Base-by-base conservation (phyloP, 1,140 invertebrate genomes). In the Homarus americanus region DNA sequence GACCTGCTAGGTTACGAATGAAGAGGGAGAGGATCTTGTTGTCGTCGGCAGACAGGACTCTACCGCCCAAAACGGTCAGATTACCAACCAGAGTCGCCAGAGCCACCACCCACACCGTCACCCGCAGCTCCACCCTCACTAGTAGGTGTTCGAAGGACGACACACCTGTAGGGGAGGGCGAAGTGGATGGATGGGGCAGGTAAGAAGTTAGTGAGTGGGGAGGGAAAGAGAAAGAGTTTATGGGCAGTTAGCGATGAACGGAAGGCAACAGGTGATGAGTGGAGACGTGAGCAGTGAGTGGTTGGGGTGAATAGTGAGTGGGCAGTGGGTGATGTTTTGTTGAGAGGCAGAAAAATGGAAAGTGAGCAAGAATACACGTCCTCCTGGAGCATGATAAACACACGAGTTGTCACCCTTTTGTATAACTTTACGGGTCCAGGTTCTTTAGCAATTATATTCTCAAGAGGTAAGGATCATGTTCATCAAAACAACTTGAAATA, bases 11-110 rank as follows among this genome's bases (percentile, higher is more conserved):
- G n/a, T 88, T 88, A 36, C 87, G 49, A 17, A 88, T 88, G 87
- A 88, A 88, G 78, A 88, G 87, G 2, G 87, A 88, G 53, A 88
- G 87, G 53, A 88, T 82, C 76, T 88, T 88, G 66, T 88, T 88
- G 66, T 88, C 87, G 63, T 88, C 87, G 75, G 78, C 69, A 58
- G 76, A 79, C 38, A 88, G 58, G 36, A 72, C 87, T 4, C 87
- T 20, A 24, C 87, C 87, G 38, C 76, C 76, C 58, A 88, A n/a
- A 38, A 88, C 87, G 10, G 75, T 88, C 36, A 88, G 66, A 78
- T 88, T 88, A 5, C 87, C 87, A 17, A 88, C 9, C 38, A 88
- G 76, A 3, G 87, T 88, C 24, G 69, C n/a, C 76, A 80, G 49
- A 4, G 87, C 76, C 87, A 88, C 87, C 75, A 88, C 17, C 87